Conservation (phyloP, 2,797 vertebrate genomes). For the Enteromius mattozi region DNA sequence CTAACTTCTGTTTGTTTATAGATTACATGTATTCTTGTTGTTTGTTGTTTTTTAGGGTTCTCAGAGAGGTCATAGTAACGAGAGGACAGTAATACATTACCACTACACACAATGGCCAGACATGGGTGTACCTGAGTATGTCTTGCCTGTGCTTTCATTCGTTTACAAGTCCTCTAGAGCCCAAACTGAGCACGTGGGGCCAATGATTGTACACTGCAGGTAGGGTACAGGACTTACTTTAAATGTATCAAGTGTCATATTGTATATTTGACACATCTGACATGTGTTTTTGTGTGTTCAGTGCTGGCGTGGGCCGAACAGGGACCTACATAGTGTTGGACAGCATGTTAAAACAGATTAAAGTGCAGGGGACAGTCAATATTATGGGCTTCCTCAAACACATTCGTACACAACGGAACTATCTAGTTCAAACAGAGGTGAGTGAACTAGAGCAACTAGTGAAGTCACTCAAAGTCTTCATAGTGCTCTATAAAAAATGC, state of each 20-base stretch:
- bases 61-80: conserved; percentile 83
- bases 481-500: background rate
- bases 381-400: conserved; percentile 94
- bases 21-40: background rate
- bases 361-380: conserved; percentile 86
- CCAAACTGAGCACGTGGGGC: conserved; percentile 79
- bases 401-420: conserved; percentile 95
- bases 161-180: conserved; percentile 87
- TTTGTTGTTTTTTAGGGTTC: conserved; percentile 79
- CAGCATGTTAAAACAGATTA: conserved; percentile 95
- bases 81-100: conserved; percentile 86
- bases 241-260: background rate
- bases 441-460: conserved; percentile 59
- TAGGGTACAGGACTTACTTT: conserved; percentile 60
- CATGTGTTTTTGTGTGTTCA: conserved; percentile 59
- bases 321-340: conserved; percentile 96
- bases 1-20: background rate
- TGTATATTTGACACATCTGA: background rate
- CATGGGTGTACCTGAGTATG: conserved; percentile 93
- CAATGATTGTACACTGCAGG: conserved; percentile 95
- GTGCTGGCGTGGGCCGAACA: conserved; percentile 93
- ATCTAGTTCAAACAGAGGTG: conserved; percentile 98
- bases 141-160: conserved; percentile 90
- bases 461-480: background rate
- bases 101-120: conserved; percentile 99